These are phyloP conservation scores for Pocota personata DNA, from an alignment of 2,888 invertebrate genomes.

Conservation along the genomic window DNA sequence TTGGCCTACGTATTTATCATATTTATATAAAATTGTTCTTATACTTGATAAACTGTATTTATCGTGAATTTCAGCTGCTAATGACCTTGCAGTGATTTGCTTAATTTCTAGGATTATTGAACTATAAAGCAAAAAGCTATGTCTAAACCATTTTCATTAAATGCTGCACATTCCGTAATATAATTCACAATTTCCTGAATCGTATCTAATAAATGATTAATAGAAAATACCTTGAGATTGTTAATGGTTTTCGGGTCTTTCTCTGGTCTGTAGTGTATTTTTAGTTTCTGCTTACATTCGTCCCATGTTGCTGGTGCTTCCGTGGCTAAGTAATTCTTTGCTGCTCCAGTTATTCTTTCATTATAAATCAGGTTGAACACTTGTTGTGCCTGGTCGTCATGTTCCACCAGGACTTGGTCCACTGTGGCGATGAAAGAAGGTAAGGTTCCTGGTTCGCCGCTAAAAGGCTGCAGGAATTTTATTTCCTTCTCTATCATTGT, in stretches of 20 bases:
- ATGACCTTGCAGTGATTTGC: slow-evolving; percentile 20
- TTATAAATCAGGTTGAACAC: slow-evolving; percentile 20
- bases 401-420: slow-evolving; percentile 11
- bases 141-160: slow-evolving; percentile 28
- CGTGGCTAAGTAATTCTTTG: slow-evolving; percentile 37
- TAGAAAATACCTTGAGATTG: slow-evolving; percentile 27
- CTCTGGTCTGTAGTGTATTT: slow-evolving; percentile 27
- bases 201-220: slow-evolving; percentile 35
- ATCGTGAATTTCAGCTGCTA: slow-evolving; percentile 35
- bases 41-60: slow-evolving; percentile 36
- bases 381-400: background rate
- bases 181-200: slow-evolving; percentile 33
- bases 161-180: slow-evolving; percentile 45
- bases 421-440: slow-evolving; percentile 32
- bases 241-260: slow-evolving; percentile 12
- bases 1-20: slow-evolving; percentile 22
- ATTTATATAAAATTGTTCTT: slow-evolving; percentile 27
- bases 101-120: slow-evolving; percentile 35
- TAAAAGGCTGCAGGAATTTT: slow-evolving; percentile 20
- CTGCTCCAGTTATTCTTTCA: slow-evolving; percentile 18
- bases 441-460: slow-evolving; percentile 26
- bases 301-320: slow-evolving; percentile 22
- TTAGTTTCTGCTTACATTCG: slow-evolving; percentile 28
- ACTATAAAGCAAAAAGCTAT: slow-evolving; percentile 31
- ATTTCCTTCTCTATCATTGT: slow-evolving; percentile 5